Evolutionary conservation across 2,113 vertebrate species (phyloP).

Genomic region (Falcunculus frontatus): DNA sequence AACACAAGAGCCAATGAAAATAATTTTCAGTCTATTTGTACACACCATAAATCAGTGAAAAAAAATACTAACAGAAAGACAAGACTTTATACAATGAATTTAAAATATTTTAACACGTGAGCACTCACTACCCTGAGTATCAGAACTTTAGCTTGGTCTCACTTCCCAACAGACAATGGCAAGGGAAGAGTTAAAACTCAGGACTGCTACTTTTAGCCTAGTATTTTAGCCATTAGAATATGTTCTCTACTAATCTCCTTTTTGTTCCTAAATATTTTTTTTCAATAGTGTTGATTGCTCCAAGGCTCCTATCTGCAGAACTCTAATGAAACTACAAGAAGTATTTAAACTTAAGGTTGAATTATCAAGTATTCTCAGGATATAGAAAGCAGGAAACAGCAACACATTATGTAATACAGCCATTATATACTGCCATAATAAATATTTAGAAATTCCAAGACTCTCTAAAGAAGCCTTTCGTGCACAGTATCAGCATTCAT

Average conservation of each 20-base stretch:
- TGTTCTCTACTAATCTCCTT: not conserved
- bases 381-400: conserved; percentile 65
- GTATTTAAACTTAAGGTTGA: conserved; percentile 42
- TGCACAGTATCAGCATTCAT: conserved; percentile 68
- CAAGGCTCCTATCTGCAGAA: conserved; percentile 23
- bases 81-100: not conserved
- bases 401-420: conserved; percentile 65
- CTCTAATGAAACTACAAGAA: conserved; percentile 19
- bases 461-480: conserved; percentile 63
- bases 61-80: not conserved
- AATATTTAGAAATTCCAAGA: conserved; percentile 73
- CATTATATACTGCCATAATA: conserved; percentile 69
- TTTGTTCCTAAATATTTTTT: conserved; percentile 32
- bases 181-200: not conserved
- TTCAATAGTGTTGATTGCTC: conserved; percentile 29
- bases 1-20: not conserved
- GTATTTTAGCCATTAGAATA: not conserved
- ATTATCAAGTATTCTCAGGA: conserved; percentile 63
- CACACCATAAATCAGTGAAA: not conserved
- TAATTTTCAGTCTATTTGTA: not conserved
- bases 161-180: not conserved
- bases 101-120: not conserved
- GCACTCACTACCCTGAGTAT: not conserved
- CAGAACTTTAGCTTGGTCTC: not conserved
- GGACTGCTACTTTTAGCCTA: not conserved